A percentile compares a stretch with the other conserved stretches of the same genome.
Conservation (phyloP, 1,140 invertebrate species). For the Drosophila pandora region DNA sequence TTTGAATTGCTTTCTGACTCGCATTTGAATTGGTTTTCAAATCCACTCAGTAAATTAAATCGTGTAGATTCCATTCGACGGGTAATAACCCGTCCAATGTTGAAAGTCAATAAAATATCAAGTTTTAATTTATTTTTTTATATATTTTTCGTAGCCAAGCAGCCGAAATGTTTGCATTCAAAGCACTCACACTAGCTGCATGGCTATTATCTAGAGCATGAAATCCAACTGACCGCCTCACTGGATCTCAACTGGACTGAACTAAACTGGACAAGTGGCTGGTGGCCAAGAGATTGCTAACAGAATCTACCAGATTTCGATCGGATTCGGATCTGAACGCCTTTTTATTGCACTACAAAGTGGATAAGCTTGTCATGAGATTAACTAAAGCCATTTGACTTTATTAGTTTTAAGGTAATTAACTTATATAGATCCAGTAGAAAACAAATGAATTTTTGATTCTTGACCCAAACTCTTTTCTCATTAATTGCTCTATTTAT, state of each 20-base stretch:
- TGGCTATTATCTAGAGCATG: conserved; percentile 77
- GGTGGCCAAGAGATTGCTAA: conserved; percentile 57
- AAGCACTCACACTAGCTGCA: conserved; percentile 51
- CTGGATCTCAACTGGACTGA: conserved; percentile 32
- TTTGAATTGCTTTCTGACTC: conserved; percentile 35
- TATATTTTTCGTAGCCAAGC: conserved; percentile 42
- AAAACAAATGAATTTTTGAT: background rate
- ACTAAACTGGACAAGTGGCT: conserved; percentile 50
- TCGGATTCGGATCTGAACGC: conserved; percentile 8
- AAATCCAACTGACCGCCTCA: conserved; percentile 65
- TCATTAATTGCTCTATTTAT: conserved; percentile 2
- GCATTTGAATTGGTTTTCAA: conserved; percentile 49
- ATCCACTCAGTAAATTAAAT: conserved; percentile 43
- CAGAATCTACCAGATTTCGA: conserved; percentile 25
- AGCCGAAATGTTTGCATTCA: conserved; percentile 46
- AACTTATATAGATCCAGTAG: background rate
- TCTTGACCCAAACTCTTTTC: background rate
- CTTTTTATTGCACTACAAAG: conserved; percentile 37
- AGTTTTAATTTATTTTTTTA: conserved; percentile 53
- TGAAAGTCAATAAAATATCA: conserved; percentile 78
- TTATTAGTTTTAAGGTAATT: background rate
- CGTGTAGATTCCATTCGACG: conserved; percentile 47
- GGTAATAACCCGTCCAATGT: conserved; percentile 36
- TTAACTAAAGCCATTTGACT: conserved; percentile 6
- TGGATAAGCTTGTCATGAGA: conserved; percentile 4